Conservation (phyloP, 1,140 invertebrate genomes). For the Macrocentrus cingulum region DNA sequence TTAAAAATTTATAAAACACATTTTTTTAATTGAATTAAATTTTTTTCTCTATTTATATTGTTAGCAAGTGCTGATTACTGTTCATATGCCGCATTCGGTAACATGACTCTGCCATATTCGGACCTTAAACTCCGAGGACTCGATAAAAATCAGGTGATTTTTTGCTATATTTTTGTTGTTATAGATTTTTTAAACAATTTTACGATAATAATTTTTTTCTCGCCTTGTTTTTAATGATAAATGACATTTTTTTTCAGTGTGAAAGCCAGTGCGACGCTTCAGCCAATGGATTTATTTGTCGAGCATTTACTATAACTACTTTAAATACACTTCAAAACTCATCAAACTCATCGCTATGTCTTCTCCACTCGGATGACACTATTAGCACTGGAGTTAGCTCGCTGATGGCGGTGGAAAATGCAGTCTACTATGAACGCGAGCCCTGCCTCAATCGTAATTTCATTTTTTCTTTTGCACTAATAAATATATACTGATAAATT, state of each 20-base stretch:
- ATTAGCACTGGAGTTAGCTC: constrained; percentile 50
- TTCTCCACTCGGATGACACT: constrained; percentile 57
- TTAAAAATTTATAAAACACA: background rate
- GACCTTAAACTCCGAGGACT: constrained; percentile 41
- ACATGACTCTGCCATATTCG: constrained; percentile 49
- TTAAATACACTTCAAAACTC: constrained; percentile 11
- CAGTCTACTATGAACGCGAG: constrained; percentile 58
- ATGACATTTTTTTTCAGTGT: no score
- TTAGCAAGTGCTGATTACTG: constrained; percentile 50
- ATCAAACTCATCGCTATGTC: constrained; percentile 39
- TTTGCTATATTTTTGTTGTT: background rate
- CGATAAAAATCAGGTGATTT: constrained; percentile 41
- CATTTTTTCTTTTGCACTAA: background rate
- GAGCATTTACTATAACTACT: constrained; percentile 52
- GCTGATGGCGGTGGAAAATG: constrained; percentile 44
- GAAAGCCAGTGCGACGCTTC: constrained; percentile 56
- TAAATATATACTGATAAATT: background rate
- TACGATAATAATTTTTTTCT: constrained; percentile 1
- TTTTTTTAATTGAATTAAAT: background rate
- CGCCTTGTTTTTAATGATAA: background rate
- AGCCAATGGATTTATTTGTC: constrained; percentile 58
- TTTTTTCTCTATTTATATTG: constrained; percentile 19
- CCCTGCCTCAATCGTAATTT: constrained; percentile 61
- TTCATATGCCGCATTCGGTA: constrained; percentile 52
- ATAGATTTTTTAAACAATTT: constrained; percentile 1